Evolutionary conservation across 2,113 vertebrate species (phyloP).

Genomic region (Pagrus major): DNA sequence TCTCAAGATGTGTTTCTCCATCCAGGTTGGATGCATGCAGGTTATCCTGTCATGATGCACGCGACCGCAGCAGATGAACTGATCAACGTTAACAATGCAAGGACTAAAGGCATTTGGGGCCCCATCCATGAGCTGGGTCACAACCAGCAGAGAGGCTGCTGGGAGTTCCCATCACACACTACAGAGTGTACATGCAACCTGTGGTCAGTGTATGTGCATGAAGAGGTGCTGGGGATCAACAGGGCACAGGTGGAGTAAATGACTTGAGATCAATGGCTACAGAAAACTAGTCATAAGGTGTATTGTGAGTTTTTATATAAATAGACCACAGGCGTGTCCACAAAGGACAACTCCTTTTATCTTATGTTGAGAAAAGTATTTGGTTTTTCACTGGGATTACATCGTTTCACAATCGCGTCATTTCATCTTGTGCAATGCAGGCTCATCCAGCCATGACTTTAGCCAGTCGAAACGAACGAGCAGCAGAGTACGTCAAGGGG

Average conservation of each 20-base stretch:
- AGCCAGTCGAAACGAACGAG: constrained; percentile 25
- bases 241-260: constrained; percentile 59
- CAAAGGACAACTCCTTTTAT: neutral
- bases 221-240: constrained; percentile 75
- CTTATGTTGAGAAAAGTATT: neutral
- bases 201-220: constrained; percentile 86
- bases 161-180: constrained; percentile 86
- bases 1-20: neutral
- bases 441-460: constrained; percentile 63
- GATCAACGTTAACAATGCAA: constrained; percentile 4
- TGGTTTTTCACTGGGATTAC: neutral
- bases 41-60: constrained; percentile 84
- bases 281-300: neutral
- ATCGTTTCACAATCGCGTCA: neutral
- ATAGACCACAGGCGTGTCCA: rapidly evolving
- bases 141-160: constrained; percentile 85
- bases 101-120: constrained; percentile 70
- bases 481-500: constrained; percentile 37
- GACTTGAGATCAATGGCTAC: neutral
- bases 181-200: constrained; percentile 89
- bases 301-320: neutral
- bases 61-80: constrained; percentile 26
- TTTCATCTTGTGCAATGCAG: constrained; percentile 11
- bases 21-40: constrained; percentile 87
- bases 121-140: constrained; percentile 85